Evolutionary conservation across 2,888 invertebrate genomes (phyloP), one percentile per base, ranked within the genome.

Genomic region (Clivina fossor): DNA sequence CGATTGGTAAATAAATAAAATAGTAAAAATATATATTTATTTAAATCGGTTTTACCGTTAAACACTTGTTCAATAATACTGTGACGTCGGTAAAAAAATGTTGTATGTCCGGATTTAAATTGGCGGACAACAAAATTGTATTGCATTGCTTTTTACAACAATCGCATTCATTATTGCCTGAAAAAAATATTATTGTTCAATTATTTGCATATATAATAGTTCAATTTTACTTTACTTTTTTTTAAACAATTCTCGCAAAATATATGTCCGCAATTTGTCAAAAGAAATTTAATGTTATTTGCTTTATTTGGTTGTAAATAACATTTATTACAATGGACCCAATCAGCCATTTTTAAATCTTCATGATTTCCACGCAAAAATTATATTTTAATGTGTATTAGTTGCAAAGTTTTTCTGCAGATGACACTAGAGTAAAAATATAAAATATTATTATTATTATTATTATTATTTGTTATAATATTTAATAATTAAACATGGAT

Each of bases 271-370:
- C 73, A 73, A 59, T 67, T 69, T 3, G 68, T 65, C 24, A 73
- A 49, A 51, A 62, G 68, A 56, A 69, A 68, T 53, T 68, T 66
- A 22, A 65, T 16, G 2, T 35, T 37, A 1, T 13, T 4, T 2
- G 44, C 5, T 18, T 7, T 11, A 35, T 61, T 59, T 3, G 60
- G 22, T 24, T 62, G 56, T 16, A 56, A 13, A 11, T 60, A 68
- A 64, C 73, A 73, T 55, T 66, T 69, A 63, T 72, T 73, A 57
- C 73, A 73, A 65, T 71, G 69, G 11, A 73, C 55, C 72, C 72
- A 73, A 20, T 68, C 59, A 18, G 60, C 59, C 64, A 65, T 65
- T 60, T 30, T 47, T 26, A 9, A 9, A 51, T 26, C 38, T 1
- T 16, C n/a, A n/a, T n/a, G n/a, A n/a, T n/a, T n/a, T n/a, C n/a